Percentiles rank a stretch among this genome's conserved stretches.
Conservation (phyloP, 2,113 vertebrate genomes). For the Pseudorectes ferrugineus region DNA sequence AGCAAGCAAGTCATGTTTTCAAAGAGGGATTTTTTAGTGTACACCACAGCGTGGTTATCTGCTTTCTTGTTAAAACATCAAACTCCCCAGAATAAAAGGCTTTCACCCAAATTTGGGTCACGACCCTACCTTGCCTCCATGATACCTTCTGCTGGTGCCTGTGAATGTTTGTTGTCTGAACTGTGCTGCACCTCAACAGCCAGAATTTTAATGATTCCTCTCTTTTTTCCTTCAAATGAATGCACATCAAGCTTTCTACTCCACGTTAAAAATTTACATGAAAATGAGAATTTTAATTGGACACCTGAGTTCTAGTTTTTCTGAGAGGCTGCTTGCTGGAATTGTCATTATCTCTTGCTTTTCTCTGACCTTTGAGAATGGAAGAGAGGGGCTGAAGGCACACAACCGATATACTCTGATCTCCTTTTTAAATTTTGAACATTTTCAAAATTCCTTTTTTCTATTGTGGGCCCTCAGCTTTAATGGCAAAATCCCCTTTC, state of each 20-base stretch:
- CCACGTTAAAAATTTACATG: background rate
- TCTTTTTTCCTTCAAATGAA: background rate
- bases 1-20: background rate
- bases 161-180: background rate
- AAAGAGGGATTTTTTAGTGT: background rate
- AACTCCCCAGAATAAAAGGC: background rate
- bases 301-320: background rate
- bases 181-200: background rate
- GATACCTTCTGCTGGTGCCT: background rate
- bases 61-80: background rate
- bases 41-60: background rate
- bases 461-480: background rate
- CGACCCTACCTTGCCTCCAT: rapidly evolving
- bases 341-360: background rate
- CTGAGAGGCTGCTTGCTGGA: background rate
- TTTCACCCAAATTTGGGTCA: background rate
- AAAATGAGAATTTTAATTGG: background rate
- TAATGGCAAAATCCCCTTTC: background rate
- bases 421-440: background rate
- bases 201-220: background rate
- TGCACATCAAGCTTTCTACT: background rate
- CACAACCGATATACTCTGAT: background rate
- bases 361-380: background rate
- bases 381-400: background rate
- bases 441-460: background rate